Percentiles rank a stretch among this genome's conserved stretches.
phyloP scores from a whole-genome alignment of 2,797 vertebrate genomes.

The Dipus sagitta region DNA sequence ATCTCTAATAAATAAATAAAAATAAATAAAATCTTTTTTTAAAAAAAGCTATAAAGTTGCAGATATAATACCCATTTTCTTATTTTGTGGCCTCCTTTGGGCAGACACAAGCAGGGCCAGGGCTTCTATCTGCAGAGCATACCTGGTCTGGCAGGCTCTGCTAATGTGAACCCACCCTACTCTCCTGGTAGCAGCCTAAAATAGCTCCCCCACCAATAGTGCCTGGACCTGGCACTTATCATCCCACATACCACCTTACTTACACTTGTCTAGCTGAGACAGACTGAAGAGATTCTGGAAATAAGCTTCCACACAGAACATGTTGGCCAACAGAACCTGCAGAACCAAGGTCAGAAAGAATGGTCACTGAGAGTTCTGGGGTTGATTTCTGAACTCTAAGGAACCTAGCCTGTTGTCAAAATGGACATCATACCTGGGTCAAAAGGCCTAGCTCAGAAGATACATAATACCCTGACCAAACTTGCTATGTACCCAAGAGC shows the following conservation, averaged over 20 bases:
- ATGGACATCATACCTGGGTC: not conserved
- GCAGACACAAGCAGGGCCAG: not conserved
- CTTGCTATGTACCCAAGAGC: not conserved
- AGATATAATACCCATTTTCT: no score
- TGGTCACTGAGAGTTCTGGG: not conserved
- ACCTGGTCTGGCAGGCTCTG: not conserved
- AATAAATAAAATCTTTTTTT: no score
- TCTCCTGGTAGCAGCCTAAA: not conserved
- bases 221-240: not conserved
- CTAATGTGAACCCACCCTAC: not conserved
- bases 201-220: not conserved
- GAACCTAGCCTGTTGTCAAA: not conserved
- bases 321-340: constrained; percentile 95
- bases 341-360: not conserved
- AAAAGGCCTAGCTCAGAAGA: not conserved
- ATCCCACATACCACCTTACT: constrained; percentile 79
- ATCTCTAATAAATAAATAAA: no score
- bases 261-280: constrained; percentile 93
- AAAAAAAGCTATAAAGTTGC: not conserved
- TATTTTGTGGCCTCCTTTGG: not conserved
- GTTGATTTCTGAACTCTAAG: not conserved
- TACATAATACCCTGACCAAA: not conserved
- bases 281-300: constrained; percentile 94
- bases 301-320: constrained; percentile 93
- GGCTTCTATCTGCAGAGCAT: not conserved